These are phyloP conservation scores for Muscina levida DNA, from an alignment of 2,888 invertebrate genomes.

Conservation along the genomic window DNA sequence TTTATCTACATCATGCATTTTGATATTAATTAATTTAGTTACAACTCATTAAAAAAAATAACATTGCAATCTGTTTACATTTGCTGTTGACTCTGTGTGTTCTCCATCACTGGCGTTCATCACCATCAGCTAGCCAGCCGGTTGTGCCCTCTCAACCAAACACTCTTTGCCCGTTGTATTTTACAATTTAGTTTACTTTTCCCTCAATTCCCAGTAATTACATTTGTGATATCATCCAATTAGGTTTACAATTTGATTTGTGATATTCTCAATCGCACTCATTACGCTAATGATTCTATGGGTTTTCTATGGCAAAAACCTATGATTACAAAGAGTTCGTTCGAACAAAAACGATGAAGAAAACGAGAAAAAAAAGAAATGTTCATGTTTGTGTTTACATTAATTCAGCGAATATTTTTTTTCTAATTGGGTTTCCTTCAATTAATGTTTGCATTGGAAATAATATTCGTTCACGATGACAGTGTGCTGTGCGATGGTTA, in stretches of 20 bases:
- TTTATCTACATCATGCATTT: no score
- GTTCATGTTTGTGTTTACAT: slow-evolving; percentile 58
- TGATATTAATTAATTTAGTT: slow-evolving; percentile 24
- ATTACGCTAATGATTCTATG: slow-evolving; percentile 6
- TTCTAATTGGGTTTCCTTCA: slow-evolving; percentile 53
- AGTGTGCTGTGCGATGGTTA: no score
- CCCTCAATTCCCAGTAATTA: slow-evolving; percentile 47
- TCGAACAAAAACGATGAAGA: not conserved
- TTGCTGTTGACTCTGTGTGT: not conserved
- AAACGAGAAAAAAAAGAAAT: slow-evolving; percentile 4
- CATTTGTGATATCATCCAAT: slow-evolving; percentile 58
- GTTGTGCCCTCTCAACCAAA: not conserved
- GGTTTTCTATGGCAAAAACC: not conserved
- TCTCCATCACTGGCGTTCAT: slow-evolving; percentile 11
- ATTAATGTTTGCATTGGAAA: not conserved
- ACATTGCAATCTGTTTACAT: not conserved
- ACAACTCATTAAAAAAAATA: slow-evolving; percentile 24
- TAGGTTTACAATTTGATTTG: slow-evolving; percentile 60
- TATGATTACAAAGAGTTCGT: not conserved
- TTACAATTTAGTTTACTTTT: not conserved
- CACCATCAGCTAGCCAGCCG: not conserved
- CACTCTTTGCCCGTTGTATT: not conserved
- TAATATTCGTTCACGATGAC: no score
- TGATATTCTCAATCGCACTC: not conserved
- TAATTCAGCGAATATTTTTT: slow-evolving; percentile 53